Evolutionary conservation across 2,113 vertebrate species (phyloP), one percentile per base, ranked within the genome.

Genomic region (Anas platyrhynchos): DNA sequence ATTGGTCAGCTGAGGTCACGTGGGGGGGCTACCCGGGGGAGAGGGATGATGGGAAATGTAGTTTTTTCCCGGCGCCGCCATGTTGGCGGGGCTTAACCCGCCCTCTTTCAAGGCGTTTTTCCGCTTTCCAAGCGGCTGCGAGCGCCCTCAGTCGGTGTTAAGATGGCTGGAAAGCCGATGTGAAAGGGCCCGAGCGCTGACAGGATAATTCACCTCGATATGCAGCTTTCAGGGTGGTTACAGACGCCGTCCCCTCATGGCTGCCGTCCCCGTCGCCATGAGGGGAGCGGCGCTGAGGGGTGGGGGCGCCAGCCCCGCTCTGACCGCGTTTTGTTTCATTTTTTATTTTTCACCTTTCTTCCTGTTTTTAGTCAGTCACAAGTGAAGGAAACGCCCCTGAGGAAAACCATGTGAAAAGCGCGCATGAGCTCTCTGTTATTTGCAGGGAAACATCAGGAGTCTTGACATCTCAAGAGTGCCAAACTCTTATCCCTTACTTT

Each of bases 61-160:
- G 94, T 93, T 34, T 34, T 18, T 6, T 48, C 20, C 1, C 1
- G 0, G 1, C 6, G 21, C 21, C 43, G 80, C 80, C 94, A 90
- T 91, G 7, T 78, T 94, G 86, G n/a, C 17, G 17, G 3, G 20
- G 36, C 0, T 54, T 52, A 61, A 59, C 62, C 80, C 38, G 8
- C 0, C 1, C 8, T 16, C 3, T 3, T 16, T 6, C 73, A 11
- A 27, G 0, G 38, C 11, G 16, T 1, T 6, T 34, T 13, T 6
- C 7, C 4, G 5, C 14, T 0, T 1, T 8, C 1, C 14, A 6
- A 21, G 52, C 25, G 18, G 62, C 8, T 12, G 12, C 3, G 43
- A 4, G 0, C 0, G 48, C 4, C 5, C 34, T 1, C 6, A 14
- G 7, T 0, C 34, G 0, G 41, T 29, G 2, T 50, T n/a, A 8